Evolutionary conservation across 2,113 vertebrate genomes (phyloP).

Genomic region (Bothrops jararaca): DNA sequence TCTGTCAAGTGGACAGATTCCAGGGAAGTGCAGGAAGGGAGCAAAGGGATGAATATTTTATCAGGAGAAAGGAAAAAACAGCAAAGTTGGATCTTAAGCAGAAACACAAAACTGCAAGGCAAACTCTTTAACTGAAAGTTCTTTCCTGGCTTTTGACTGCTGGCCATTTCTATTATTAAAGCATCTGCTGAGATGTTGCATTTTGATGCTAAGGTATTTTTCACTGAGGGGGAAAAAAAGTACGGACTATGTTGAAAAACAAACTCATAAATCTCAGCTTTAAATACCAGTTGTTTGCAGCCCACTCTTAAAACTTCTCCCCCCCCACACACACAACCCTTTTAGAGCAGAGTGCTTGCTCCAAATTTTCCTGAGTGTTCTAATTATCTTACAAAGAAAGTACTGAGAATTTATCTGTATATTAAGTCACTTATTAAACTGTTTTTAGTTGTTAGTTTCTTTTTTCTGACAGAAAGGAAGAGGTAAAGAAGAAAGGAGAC

Average conservation of each 20-base stretch:
- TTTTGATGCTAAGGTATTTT: constrained; percentile 72
- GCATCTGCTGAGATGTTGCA: constrained; percentile 62
- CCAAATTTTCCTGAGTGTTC: not conserved
- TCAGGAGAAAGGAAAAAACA: constrained; percentile 36
- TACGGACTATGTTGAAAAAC: constrained; percentile 68
- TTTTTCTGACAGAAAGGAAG: not conserved
- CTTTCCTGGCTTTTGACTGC: constrained; percentile 55
- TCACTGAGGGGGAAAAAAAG: constrained; percentile 44
- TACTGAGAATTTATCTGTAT: not conserved
- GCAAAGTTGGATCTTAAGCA: constrained; percentile 38
- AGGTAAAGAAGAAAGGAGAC: not conserved
- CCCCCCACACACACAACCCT: not conserved
- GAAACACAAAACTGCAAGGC: constrained; percentile 58
- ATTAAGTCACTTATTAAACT: not conserved
- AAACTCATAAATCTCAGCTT: constrained; percentile 70
- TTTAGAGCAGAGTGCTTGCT: not conserved
- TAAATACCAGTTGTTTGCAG: constrained; percentile 62
- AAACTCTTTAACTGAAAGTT: constrained; percentile 59
- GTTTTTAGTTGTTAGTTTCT: not conserved
- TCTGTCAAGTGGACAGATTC: constrained; percentile 33
- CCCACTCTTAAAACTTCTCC: constrained; percentile 59
- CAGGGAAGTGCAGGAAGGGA: constrained; percentile 37
- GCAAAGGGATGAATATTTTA: constrained; percentile 46
- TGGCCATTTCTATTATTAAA: constrained; percentile 71
- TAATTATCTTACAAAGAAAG: not conserved